A percentile compares a stretch with the other conserved stretches of the same genome.
phyloP scores from a whole-genome alignment of 2,797 vertebrate genomes.

The Morelia viridis region DNA sequence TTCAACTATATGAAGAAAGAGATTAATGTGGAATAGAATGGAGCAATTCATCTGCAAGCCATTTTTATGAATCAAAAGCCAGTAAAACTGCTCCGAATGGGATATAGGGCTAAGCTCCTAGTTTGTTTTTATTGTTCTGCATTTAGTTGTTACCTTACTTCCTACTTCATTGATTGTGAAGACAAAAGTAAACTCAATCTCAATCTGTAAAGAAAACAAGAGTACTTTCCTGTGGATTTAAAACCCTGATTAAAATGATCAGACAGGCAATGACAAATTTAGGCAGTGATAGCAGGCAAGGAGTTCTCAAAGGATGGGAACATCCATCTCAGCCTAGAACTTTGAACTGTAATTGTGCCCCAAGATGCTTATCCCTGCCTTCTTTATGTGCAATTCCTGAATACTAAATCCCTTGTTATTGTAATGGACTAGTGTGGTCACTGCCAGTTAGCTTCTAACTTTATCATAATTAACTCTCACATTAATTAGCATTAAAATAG shows the following conservation, averaged over 20 bases:
- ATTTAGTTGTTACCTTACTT: conserved; percentile 8
- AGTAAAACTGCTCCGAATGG: conserved; percentile 18
- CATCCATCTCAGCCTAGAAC: neutral
- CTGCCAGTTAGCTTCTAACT: neutral
- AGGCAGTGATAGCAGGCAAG: neutral
- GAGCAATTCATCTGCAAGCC: neutral
- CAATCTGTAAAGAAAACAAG: neutral
- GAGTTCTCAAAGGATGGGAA: neutral
- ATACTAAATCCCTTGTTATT: neutral
- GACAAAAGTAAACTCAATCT: neutral
- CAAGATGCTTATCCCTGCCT: neutral
- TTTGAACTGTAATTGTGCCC: neutral
- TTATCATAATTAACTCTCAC: neutral
- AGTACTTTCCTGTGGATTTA: neutral
- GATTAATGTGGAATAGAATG: conserved; percentile 21
- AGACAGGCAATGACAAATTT: neutral
- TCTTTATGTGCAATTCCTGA: neutral
- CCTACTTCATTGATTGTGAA: neutral
- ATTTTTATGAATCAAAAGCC: neutral
- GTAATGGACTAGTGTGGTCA: neutral
- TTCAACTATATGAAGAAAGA: conserved; percentile 16
- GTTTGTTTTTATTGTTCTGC: neutral
- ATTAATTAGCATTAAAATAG: neutral
- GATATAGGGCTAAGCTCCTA: neutral
- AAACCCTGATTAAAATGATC: neutral